These are phyloP conservation scores for Anoplius nigerrimus DNA, from an alignment of 2,888 invertebrate species.

Conservation along the genomic window DNA sequence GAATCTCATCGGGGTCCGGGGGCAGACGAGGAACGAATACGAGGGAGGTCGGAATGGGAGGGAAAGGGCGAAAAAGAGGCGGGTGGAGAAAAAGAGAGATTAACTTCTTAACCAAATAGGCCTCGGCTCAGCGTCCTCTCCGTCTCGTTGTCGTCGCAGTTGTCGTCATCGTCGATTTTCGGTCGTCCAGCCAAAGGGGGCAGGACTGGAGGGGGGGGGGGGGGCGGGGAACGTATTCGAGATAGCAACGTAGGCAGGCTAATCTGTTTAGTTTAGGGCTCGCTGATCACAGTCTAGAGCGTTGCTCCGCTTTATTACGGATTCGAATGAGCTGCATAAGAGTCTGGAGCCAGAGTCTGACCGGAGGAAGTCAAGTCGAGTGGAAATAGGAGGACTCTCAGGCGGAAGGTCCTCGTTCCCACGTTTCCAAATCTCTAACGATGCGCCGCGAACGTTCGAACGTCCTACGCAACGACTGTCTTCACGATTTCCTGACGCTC, in stretches of 20 bases:
- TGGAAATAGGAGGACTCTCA: too few relatives aligned
- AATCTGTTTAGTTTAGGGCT: constrained; percentile 56
- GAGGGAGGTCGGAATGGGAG: constrained; percentile 15
- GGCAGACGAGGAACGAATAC: constrained; percentile 25
- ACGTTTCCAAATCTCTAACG: too few relatives aligned
- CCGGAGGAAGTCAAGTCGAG: too few relatives aligned
- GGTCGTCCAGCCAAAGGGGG: too few relatives aligned
- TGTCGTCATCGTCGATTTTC: constrained; percentile 44
- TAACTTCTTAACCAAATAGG: constrained; percentile 69
- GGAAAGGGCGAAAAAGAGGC: constrained; percentile 8
- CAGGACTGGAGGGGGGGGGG: too few relatives aligned
- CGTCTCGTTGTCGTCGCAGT: constrained; percentile 7
- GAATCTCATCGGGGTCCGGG: constrained; percentile 52
- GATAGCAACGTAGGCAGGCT: constrained; percentile 34
- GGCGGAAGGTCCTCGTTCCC: too few relatives aligned
- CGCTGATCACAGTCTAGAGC: constrained; percentile 35
- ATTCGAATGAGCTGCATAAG: too few relatives aligned
- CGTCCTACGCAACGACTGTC: too few relatives aligned
- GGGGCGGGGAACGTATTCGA: background rate
- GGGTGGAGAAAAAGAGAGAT: constrained; percentile 47
- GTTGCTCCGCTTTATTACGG: constrained; percentile 10
- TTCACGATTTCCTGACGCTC: too few relatives aligned
- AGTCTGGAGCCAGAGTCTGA: too few relatives aligned
- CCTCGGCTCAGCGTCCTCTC: constrained; percentile 49
- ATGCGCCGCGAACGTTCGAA: too few relatives aligned